A percentile compares a stretch with the other conserved stretches of the same genome.
Evolutionary conservation across 2,888 invertebrate species (phyloP).

Genomic region (Tortrix viridana): DNA sequence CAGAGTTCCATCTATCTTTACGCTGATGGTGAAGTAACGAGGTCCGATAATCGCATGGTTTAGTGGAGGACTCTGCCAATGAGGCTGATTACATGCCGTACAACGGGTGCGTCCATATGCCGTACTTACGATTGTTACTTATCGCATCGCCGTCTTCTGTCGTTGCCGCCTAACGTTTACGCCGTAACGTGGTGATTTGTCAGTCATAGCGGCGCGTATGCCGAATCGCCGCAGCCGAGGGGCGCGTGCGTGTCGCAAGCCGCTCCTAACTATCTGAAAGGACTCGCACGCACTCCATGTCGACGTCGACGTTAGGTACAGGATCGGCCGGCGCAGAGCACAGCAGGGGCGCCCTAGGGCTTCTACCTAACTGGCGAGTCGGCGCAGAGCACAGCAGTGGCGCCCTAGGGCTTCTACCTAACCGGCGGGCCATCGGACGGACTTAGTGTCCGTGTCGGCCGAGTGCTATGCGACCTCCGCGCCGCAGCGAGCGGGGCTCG

Average conservation of each 20-base stretch:
- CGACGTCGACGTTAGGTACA: slow-evolving; percentile 38
- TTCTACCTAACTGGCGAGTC: slow-evolving; percentile 3
- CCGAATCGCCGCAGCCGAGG: slow-evolving; percentile 21
- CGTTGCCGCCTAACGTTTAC: slow-evolving; percentile 37
- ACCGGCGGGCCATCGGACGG: slow-evolving; percentile 1
- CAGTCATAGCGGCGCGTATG: slow-evolving; percentile 22
- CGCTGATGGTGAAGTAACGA: slow-evolving; percentile 25
- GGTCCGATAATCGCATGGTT: slow-evolving; percentile 19
- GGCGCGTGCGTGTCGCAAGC: slow-evolving; percentile 29
- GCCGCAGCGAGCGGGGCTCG: too few relatives aligned
- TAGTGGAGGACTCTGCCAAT: slow-evolving; percentile 27
- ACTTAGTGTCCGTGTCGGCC: slow-evolving; percentile 1
- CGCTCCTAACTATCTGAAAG: slow-evolving; percentile 39
- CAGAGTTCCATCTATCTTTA: slow-evolving; percentile 24
- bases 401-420: slow-evolving; percentile 3
- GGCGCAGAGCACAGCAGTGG: slow-evolving; percentile 22
- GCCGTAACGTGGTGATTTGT: slow-evolving; percentile 35
- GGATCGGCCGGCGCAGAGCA: slow-evolving; percentile 18
- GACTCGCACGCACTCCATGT: slow-evolving; percentile 38
- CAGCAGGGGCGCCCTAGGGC: slow-evolving; percentile 13
- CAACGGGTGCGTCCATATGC: slow-evolving; percentile 32
- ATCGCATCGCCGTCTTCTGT: slow-evolving; percentile 35
- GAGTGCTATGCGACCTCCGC: too few relatives aligned
- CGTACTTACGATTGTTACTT: slow-evolving; percentile 37
- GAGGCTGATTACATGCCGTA: slow-evolving; percentile 29